Percentiles rank a stretch among this genome's conserved stretches.
phyloP scores from a whole-genome alignment of 2,797 vertebrate genomes.

The Columba guinea region DNA sequence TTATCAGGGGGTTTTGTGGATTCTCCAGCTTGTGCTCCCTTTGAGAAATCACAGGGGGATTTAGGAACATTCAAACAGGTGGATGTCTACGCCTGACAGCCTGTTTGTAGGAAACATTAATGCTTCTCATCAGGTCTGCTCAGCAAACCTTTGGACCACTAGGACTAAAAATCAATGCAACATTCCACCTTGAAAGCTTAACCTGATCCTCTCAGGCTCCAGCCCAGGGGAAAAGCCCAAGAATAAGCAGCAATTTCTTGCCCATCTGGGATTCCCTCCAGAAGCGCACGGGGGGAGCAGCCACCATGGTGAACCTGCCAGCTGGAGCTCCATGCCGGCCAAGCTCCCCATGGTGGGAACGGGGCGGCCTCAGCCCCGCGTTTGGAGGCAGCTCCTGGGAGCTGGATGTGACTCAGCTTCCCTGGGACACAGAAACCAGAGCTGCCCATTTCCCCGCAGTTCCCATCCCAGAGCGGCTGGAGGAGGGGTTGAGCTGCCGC shows the following conservation, averaged over 20 bases:
- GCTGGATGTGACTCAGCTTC: conserved; percentile 43
- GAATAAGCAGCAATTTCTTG: neutral
- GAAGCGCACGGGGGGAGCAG: neutral
- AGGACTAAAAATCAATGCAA: neutral
- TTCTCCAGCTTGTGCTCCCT: neutral
- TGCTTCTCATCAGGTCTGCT: neutral
- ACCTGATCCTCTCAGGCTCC: neutral
- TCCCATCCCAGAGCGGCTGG: conserved; percentile 7
- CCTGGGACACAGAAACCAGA: conserved; percentile 46
- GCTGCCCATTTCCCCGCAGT: neutral
- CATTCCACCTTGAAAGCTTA: neutral
- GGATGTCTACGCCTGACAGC: rapidly evolving
- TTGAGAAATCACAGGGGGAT: neutral
- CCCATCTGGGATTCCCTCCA: neutral
- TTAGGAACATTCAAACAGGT: neutral
- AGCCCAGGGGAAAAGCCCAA: neutral
- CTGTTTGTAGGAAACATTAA: neutral
- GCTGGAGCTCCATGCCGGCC: neutral
- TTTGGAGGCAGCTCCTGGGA: conserved; percentile 1
- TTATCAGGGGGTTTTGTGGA: neutral
- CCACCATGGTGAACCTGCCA: neutral
- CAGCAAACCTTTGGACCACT: neutral
- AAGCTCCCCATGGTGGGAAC: rapidly evolving
- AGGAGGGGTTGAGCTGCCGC: conserved; percentile 1
- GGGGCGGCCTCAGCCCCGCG: rapidly evolving